These are phyloP conservation scores for Pelecanoides urinatrix DNA, from an alignment of 2,113 vertebrate species.

Conservation along the genomic window DNA sequence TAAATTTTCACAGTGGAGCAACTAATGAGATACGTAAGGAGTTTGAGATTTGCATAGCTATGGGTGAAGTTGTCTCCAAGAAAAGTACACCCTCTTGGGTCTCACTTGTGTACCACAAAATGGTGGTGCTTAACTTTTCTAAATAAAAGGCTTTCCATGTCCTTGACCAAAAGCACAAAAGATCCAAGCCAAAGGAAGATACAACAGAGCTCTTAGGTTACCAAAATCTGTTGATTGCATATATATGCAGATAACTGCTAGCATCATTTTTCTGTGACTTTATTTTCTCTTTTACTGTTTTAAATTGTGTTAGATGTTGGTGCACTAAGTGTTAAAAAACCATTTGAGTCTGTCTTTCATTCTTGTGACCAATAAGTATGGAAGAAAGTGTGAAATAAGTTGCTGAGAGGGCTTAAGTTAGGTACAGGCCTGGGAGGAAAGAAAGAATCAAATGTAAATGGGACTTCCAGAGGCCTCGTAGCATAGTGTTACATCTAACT, in stretches of 20 bases:
- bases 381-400: conserved; percentile 21
- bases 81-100: not conserved
- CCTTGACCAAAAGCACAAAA: not conserved
- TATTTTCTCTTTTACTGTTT: not conserved
- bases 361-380: not conserved
- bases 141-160: not conserved
- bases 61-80: not conserved
- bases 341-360: not conserved
- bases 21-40: not conserved
- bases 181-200: not conserved
- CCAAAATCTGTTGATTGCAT: not conserved
- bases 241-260: not conserved
- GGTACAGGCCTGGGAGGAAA: not conserved
- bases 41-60: not conserved
- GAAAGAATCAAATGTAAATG: not conserved
- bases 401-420: not conserved
- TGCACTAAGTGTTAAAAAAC: not conserved
- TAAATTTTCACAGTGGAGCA: not conserved
- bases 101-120: not conserved
- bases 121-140: not conserved
- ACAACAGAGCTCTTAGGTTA: not conserved
- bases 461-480: conserved; percentile 9
- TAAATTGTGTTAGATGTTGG: not conserved
- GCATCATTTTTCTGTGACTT: not conserved
- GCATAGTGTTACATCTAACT: conserved; percentile 43